Evolutionary conservation across 2,888 invertebrate species (phyloP).

Genomic region (Tromatobia lineatoria): DNA sequence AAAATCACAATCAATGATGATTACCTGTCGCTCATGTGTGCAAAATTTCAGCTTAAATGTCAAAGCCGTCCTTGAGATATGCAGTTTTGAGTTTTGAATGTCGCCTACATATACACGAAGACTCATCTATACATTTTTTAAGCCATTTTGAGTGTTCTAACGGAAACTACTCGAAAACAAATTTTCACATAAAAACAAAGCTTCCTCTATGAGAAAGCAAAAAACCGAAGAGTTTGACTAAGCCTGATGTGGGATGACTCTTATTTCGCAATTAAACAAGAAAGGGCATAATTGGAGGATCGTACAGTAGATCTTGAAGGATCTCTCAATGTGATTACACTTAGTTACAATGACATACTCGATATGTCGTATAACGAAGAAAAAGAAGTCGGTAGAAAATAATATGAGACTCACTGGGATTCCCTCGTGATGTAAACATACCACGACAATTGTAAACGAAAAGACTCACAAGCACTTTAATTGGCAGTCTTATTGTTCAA

Average conservation of each 20-base stretch:
- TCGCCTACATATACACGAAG: too few species aligned
- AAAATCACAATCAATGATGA: too few species aligned
- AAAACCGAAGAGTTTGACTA: constrained; percentile 15
- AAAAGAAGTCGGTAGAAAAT: constrained; percentile 4
- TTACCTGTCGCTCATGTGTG: too few species aligned
- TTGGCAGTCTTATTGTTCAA: constrained; percentile 10
- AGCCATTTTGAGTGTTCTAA: too few species aligned
- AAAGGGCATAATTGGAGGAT: constrained; percentile 62
- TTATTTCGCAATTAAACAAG: constrained; percentile 47
- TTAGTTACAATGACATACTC: constrained; percentile 37
- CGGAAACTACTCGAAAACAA: too few species aligned
- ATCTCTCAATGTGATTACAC: constrained; percentile 54
- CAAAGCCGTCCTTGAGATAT: too few species aligned
- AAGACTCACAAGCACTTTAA: constrained; percentile 5
- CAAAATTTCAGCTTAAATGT: too few species aligned
- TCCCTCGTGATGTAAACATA: not conserved
- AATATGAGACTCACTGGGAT: not conserved
- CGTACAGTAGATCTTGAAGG: constrained; percentile 55
- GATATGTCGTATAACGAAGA: constrained; percentile 29
- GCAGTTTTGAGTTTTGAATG: too few species aligned
- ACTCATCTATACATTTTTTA: too few species aligned
- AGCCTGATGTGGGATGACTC: constrained; percentile 11
- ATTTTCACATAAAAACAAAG: too few species aligned
- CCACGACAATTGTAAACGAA: not conserved
- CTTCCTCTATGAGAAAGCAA: too few species aligned